phyloP scores from a whole-genome alignment of 2,113 vertebrate genomes.

The Danionella cerebrum region DNA sequence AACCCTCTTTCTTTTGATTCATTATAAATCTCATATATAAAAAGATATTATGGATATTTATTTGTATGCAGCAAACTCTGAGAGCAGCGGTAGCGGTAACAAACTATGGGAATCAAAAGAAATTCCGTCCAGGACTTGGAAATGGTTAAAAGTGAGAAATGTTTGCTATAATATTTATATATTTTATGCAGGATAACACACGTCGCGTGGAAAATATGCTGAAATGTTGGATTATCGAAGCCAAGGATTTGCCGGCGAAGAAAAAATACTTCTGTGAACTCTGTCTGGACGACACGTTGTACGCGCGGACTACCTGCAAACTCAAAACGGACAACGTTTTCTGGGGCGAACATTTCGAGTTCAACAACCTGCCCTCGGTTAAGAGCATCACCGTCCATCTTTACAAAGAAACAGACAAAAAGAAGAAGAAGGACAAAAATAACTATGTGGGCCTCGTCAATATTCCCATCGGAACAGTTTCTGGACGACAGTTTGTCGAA shows the following conservation, averaged over 20 bases:
- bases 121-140: no score
- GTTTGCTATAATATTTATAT: no score
- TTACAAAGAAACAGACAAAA: slow-evolving; percentile 95
- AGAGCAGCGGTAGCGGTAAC: no score
- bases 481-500: slow-evolving; percentile 87
- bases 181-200: slow-evolving; percentile 80
- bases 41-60: no score
- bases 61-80: no score
- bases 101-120: no score
- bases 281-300: slow-evolving; percentile 90
- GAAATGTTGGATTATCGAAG: slow-evolving; percentile 93
- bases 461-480: slow-evolving; percentile 77
- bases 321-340: slow-evolving; percentile 94
- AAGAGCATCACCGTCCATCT: slow-evolving; percentile 83
- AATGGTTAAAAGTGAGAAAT: background rate
- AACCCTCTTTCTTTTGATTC: no score
- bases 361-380: slow-evolving; percentile 83
- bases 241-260: slow-evolving; percentile 92
- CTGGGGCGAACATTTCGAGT: slow-evolving; percentile 98
- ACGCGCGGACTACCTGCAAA: slow-evolving; percentile 94
- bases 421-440: slow-evolving; percentile 96
- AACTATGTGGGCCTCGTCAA: slow-evolving; percentile 90
- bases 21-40: no score
- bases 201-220: slow-evolving; percentile 87
- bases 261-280: slow-evolving; percentile 95